Conservation (phyloP, 2,113 vertebrate species). For the Numenius arquata region DNA sequence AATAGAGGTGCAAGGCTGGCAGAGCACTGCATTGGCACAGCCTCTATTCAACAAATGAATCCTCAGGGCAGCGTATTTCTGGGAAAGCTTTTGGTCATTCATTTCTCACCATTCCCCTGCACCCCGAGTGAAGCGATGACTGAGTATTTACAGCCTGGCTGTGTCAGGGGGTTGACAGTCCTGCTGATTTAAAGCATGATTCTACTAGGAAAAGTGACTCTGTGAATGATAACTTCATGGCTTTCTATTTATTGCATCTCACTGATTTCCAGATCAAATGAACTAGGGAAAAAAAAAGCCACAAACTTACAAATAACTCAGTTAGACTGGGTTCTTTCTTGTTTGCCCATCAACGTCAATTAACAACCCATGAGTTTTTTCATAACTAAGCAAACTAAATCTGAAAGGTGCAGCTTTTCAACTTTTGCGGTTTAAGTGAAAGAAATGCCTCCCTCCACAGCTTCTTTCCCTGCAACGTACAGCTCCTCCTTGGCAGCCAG, state of each 20-base stretch:
- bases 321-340: neutral
- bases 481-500: neutral
- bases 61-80: neutral
- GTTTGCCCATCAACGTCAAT: neutral
- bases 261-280: neutral
- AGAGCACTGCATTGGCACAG: neutral
- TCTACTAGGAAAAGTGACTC: neutral
- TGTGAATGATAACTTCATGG: neutral
- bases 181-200: slow-evolving; percentile 8
- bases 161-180: neutral
- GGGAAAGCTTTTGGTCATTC: slow-evolving; percentile 33
- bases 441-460: neutral
- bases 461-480: neutral
- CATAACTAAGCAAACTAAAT: neutral
- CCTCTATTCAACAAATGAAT: neutral
- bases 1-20: neutral
- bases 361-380: neutral
- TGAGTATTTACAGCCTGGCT: slow-evolving; percentile 1
- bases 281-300: neutral
- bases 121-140: neutral
- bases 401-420: neutral
- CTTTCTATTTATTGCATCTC: neutral
- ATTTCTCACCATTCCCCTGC: slow-evolving; percentile 11
- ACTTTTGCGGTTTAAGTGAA: neutral
- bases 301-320: neutral